Evolutionary conservation across 2,888 invertebrate species (phyloP).

Genomic region (Xestia rhomboidea): DNA sequence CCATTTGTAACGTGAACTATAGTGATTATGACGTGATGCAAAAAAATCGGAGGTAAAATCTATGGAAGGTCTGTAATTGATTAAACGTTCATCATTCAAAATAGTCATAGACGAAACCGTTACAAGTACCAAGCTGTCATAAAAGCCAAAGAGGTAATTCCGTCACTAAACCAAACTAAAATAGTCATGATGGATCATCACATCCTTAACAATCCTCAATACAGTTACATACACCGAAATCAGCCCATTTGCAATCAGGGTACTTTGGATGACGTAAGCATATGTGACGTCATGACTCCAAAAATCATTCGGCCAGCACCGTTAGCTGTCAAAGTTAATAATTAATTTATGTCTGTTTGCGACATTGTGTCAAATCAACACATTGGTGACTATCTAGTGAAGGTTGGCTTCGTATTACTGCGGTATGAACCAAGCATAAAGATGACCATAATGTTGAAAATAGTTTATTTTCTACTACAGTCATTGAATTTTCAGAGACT

Average conservation of each 20-base stretch:
- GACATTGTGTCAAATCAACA: conserved; percentile 60
- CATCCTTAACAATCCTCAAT: conserved; percentile 30
- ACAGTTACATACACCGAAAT: conserved; percentile 51
- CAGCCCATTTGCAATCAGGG: conserved; percentile 49
- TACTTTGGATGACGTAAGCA: conserved; percentile 46
- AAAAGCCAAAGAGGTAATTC: conserved; percentile 25
- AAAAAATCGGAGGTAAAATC: background rate
- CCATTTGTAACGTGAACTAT: background rate
- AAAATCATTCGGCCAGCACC: conserved; percentile 59
- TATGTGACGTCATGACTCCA: conserved; percentile 51
- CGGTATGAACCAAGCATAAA: background rate
- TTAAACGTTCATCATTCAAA: background rate
- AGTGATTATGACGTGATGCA: background rate
- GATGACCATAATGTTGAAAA: background rate
- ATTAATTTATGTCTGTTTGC: conserved; percentile 65
- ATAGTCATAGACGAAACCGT: conserved; percentile 7
- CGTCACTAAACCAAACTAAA: conserved; percentile 3
- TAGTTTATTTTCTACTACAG: background rate
- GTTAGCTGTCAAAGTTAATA: conserved; percentile 64
- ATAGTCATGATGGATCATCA: conserved; percentile 45
- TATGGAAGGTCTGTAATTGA: background rate
- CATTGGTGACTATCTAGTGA: conserved; percentile 51
- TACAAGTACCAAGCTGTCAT: conserved; percentile 34
- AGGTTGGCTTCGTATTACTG: conserved; percentile 40
- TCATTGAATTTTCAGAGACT: background rate